Evolutionary conservation across 1,140 invertebrate species (phyloP), one percentile per base, ranked within the genome.

Genomic region (Ooceraea biroi): DNA sequence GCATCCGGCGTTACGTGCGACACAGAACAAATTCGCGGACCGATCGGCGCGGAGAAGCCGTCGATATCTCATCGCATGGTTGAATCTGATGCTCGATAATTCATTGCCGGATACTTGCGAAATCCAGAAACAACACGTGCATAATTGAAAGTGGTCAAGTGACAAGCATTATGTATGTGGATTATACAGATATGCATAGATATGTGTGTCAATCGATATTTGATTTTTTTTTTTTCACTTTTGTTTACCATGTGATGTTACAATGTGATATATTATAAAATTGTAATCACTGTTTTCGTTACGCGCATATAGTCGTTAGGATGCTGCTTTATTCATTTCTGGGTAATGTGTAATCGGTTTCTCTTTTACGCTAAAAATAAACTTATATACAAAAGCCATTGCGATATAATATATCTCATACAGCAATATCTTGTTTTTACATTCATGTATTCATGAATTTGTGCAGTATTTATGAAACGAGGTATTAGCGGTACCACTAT

Each of bases 31-130:
- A 80, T 57, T 80, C 50, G 30, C 7, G 2, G 36, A 36, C 36
- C 36, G 36, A 36, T 36, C 36, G n/a, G n/a, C n/a, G n/a, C n/a
- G 36, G 36, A 36, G 36, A n/a, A 30, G 22, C 25, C 7, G 76
- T 7, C 41, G 41, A 71, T 80, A 80, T 80, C 69, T 80, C 69
- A 80, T 80, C 57, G 55, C 41, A 11, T 22, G 11, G 57, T 44
- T 17, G 65, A 25, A 11, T 69, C 55, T 25, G 17, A 78, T 46
- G 57, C 66, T 80, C 69, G 36, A 80, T 36, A 68, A 69, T 22
- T 69, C 44, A 11, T 78, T 57, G 19, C 48, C 36, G 36, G 30
- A 14, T 55, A n/a, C 41, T 8, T 36, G 7, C 36, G 0, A 46
- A 44, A 78, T 44, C 22, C n/a, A 17, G 0, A 14, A 41, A 41